Evolutionary conservation across 2,888 invertebrate species (phyloP).

Genomic region (Lepidochrysops patricia): DNA sequence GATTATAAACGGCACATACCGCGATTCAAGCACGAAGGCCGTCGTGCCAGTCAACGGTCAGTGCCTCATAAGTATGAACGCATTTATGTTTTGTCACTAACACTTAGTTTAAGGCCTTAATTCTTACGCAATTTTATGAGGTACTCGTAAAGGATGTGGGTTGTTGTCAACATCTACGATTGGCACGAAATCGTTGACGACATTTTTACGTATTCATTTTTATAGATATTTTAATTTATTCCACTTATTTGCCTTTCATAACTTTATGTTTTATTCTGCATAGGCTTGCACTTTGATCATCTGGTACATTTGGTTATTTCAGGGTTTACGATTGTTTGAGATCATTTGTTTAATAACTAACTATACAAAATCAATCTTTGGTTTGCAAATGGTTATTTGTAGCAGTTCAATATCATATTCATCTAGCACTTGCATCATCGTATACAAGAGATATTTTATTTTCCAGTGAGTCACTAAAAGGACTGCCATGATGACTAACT

Average conservation of each 20-base stretch:
- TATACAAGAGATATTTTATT: conserved; percentile 32
- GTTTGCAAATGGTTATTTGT: not conserved
- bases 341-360: not conserved
- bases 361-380: not conserved
- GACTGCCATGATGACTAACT: conserved; percentile 54
- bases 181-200: not conserved
- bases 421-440: conserved; percentile 2
- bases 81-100: conserved; percentile 71
- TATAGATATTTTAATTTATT: not conserved
- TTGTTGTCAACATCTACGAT: not conserved
- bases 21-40: conserved; percentile 94
- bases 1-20: conserved; percentile 99
- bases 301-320: not conserved
- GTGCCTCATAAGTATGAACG: conserved; percentile 73
- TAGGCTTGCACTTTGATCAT: not conserved
- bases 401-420: not conserved
- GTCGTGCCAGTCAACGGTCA: conserved; percentile 87
- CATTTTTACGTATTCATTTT: not conserved
- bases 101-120: conserved; percentile 27
- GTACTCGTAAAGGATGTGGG: not conserved
- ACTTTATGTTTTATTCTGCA: not conserved
- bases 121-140: not conserved
- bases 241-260: not conserved
- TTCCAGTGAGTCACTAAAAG: conserved; percentile 47
- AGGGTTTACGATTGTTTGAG: not conserved